Evolutionary conservation across 2,888 invertebrate genomes (phyloP).

Genomic region (Ectemnius lituratus): DNA sequence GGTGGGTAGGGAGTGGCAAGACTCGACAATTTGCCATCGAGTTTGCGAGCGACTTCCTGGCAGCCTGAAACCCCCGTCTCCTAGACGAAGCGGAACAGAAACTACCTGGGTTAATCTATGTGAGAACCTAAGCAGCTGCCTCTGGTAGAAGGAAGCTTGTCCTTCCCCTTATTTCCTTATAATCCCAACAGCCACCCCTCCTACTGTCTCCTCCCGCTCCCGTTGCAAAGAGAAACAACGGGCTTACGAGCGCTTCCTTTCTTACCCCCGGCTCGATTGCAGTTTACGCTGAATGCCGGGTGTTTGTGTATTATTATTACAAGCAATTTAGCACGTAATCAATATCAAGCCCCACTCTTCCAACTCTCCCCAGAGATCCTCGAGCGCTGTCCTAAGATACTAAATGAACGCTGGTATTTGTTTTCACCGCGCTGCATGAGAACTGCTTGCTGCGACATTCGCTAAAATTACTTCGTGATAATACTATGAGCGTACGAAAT

Average conservation of each 20-base stretch:
- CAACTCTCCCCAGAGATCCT: no score
- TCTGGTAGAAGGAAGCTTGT: conserved; percentile 59
- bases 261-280: conserved; percentile 55
- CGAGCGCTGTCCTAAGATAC: background rate
- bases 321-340: conserved; percentile 53
- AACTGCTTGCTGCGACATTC: background rate
- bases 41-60: conserved; percentile 67
- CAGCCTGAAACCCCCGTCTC: conserved; percentile 60
- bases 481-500: conserved; percentile 21
- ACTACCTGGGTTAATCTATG: conserved; percentile 71
- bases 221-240: conserved; percentile 52
- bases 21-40: conserved; percentile 66
- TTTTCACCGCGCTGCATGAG: background rate
- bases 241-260: conserved; percentile 38
- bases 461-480: conserved; percentile 9
- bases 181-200: background rate
- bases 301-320: conserved; percentile 53
- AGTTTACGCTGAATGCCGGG: conserved; percentile 50
- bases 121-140: conserved; percentile 70
- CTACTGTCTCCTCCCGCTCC: background rate
- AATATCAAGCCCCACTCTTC: conserved; percentile 24
- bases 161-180: conserved; percentile 59
- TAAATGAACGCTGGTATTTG: background rate
- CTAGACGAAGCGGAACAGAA: conserved; percentile 62
- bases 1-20: conserved; percentile 30